These are phyloP conservation scores for Scaptodrosophila lebanonensis DNA, from an alignment of 1,140 invertebrate genomes.

Conservation along the genomic window DNA sequence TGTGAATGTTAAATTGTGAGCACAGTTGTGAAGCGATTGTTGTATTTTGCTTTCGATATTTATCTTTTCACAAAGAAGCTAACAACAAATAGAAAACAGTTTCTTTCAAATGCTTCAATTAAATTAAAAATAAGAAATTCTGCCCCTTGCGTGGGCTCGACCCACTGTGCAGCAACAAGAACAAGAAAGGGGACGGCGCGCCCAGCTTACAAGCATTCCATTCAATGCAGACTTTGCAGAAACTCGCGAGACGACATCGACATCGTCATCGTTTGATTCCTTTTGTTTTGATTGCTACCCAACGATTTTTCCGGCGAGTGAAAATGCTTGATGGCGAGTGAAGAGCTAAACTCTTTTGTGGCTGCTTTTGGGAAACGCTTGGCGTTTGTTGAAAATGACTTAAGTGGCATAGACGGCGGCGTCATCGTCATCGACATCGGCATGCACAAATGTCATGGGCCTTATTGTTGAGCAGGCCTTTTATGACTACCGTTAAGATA, in stretches of 20 bases:
- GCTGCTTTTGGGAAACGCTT: slow-evolving; percentile 19
- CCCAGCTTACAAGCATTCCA: slow-evolving; percentile 16
- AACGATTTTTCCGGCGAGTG: slow-evolving; percentile 59
- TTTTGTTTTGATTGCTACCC: slow-evolving; percentile 66
- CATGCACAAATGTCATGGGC: slow-evolving; percentile 15
- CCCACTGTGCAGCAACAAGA: slow-evolving; percentile 34
- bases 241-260: too few relatives aligned
- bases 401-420: slow-evolving; percentile 34
- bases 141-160: too few relatives aligned
- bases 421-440: too few relatives aligned
- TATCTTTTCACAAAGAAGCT: too few relatives aligned
- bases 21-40: too few relatives aligned
- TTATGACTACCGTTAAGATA: slow-evolving; percentile 66
- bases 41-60: too few relatives aligned
- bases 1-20: too few relatives aligned
- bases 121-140: too few relatives aligned
- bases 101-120: too few relatives aligned
- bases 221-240: too few relatives aligned
- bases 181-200: slow-evolving; percentile 9
- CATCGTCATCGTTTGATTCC: slow-evolving; percentile 21
- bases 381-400: slow-evolving; percentile 36
- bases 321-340: slow-evolving; percentile 27
- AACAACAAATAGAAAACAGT: too few relatives aligned
- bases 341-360: slow-evolving; percentile 15
- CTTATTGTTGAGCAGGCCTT: slow-evolving; percentile 51